Evolutionary conservation across 2,113 vertebrate genomes (phyloP), one percentile per base, ranked within the genome.

Genomic region (Colistium nudipinnis): DNA sequence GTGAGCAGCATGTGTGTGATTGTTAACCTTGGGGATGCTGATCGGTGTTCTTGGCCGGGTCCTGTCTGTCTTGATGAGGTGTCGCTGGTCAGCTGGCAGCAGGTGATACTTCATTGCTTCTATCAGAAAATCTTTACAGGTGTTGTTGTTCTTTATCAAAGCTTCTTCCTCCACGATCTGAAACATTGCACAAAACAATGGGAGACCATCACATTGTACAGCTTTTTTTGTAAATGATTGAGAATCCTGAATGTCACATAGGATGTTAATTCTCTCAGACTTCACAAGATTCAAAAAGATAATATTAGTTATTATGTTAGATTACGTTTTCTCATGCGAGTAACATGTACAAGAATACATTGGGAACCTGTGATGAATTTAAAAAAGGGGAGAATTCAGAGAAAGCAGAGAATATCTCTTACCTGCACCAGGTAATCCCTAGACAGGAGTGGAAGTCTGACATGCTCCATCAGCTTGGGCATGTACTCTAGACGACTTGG

Each of bases 101-200:
- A 99, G 93, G 81, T 99, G 97, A 41, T 98, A 98, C 86, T 99
- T 99, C 96, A 99, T 98, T 8, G 97, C 97, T 82, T 99, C 97
- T 0, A 98, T 98, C 59, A 99, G 96, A 66, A 98, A 99, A 72
- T 99, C 97, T 80, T 99, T 99, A 87, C 97, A 99, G 13, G 95
- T 98, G 90, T 94, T 98, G 92, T 98, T 99, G 92, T 99, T 98
- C 90, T 98, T 99, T 83, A 99, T 97, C 82, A 99, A 91, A 80
- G 95, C 94, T 82, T 99, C 97, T 90, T 98, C 95, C 87, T 99
- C 97, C 1, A 97, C 97, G 4, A 95, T 98, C 97, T 99, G 82
- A 41, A 57, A 87, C 25, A 30, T 13, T 1, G 28, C n/a, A n/a
- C n/a, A n/a, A n/a, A n/a, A n/a, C n/a, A n/a, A n/a, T n/a, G n/a